These are phyloP conservation scores for Macrocentrus cingulum DNA, from an alignment of 1,140 invertebrate species.

Conservation along the genomic window DNA sequence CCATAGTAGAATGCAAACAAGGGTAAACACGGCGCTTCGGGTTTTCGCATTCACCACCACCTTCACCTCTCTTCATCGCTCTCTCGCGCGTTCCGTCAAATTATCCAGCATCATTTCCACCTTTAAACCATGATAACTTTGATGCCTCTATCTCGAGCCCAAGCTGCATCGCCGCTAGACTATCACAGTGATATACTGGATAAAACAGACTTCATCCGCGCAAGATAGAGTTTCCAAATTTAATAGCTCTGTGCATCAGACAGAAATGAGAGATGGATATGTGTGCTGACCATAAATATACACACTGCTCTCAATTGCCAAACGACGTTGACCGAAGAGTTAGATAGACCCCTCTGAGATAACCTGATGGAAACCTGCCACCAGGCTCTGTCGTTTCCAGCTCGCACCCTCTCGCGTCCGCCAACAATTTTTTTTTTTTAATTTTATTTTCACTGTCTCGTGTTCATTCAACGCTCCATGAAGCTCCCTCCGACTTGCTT, in stretches of 20 bases:
- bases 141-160: constrained; percentile 24
- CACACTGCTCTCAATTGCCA: constrained; percentile 8
- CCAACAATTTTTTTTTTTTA: constrained; percentile 20
- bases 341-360: constrained; percentile 7
- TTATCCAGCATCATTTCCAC: constrained; percentile 25
- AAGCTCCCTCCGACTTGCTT: not conserved
- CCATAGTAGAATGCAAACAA: constrained; percentile 28
- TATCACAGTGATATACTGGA: not conserved
- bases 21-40: constrained; percentile 20
- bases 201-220: not conserved
- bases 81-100: constrained; percentile 16
- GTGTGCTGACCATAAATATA: constrained; percentile 4
- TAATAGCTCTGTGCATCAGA: constrained; percentile 47
- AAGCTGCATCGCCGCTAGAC: constrained; percentile 4
- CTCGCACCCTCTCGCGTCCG: not conserved
- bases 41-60: constrained; percentile 11
- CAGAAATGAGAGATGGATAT: constrained; percentile 8
- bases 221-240: constrained; percentile 53
- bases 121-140: constrained; percentile 26
- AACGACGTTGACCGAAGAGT: not conserved
- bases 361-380: not conserved
- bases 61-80: constrained; percentile 4
- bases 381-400: constrained; percentile 14
- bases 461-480: constrained; percentile 2
- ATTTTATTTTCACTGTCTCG: constrained; percentile 21